phyloP scores from a whole-genome alignment of 2,113 vertebrate species.

The Hyla sarda region DNA sequence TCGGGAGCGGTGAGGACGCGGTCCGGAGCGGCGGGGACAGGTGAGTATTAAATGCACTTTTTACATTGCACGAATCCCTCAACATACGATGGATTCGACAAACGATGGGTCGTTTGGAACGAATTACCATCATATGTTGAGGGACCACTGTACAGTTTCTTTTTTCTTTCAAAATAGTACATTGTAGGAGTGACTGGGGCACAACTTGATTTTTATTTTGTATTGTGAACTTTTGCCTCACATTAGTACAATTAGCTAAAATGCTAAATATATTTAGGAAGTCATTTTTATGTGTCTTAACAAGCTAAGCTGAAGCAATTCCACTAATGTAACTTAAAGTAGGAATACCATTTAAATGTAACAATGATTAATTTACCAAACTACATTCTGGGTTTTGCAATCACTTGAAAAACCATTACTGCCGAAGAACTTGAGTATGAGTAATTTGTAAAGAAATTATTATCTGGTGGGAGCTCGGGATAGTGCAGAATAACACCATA shows the following conservation, averaged over 20 bases:
- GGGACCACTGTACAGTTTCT: too few species aligned
- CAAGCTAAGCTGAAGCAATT: constrained; percentile 13
- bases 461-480: background rate
- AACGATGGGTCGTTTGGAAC: too few species aligned
- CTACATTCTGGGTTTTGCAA: background rate
- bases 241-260: too few species aligned
- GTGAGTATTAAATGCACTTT: too few species aligned
- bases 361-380: constrained; percentile 40
- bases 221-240: too few species aligned
- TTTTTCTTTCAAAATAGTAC: background rate
- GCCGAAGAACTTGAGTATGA: background rate
- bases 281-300: background rate
- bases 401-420: constrained; percentile 32
- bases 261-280: constrained; percentile 30
- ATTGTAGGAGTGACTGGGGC: background rate
- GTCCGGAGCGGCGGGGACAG: too few species aligned
- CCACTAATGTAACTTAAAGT: constrained; percentile 33
- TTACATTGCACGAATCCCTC: too few species aligned
- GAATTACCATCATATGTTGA: too few species aligned
- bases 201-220: background rate
- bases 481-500: background rate
- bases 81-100: too few species aligned
- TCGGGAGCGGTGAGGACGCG: too few species aligned
- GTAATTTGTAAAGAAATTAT: constrained; percentile 10
- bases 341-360: constrained; percentile 22